Percentiles rank a stretch among this genome's conserved stretches.
Evolutionary conservation across 2,888 invertebrate species (phyloP).

Genomic region (Lasioglossum malachurum): DNA sequence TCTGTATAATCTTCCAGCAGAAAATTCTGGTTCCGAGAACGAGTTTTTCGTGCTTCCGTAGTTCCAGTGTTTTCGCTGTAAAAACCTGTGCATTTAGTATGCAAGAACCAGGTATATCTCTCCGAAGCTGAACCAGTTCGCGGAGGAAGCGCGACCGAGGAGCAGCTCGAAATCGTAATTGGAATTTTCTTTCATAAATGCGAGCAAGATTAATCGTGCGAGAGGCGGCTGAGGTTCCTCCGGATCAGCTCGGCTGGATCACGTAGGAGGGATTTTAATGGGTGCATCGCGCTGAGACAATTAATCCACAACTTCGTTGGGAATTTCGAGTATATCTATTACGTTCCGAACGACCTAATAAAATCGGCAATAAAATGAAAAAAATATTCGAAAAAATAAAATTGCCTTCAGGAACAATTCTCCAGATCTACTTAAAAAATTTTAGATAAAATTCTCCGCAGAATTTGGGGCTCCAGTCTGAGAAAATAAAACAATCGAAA

Average conservation of each 20-base stretch:
- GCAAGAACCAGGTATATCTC: background rate
- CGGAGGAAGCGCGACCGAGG: background rate
- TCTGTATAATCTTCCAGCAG: background rate
- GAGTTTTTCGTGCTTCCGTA: background rate
- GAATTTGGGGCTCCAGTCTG: too few species aligned
- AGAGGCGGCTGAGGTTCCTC: slow-evolving; percentile 14
- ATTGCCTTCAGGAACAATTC: too few species aligned
- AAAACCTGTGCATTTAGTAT: background rate
- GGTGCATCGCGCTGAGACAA: slow-evolving; percentile 51
- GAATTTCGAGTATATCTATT: background rate
- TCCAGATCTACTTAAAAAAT: too few species aligned
- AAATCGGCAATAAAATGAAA: too few species aligned
- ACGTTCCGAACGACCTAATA: too few species aligned
- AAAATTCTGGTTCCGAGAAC: background rate
- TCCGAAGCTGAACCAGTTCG: background rate
- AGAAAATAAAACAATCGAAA: too few species aligned
- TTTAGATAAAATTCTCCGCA: too few species aligned
- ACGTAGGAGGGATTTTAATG: slow-evolving; percentile 40
- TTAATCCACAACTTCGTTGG: slow-evolving; percentile 52
- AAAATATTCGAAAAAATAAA: too few species aligned
- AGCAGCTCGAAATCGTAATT: background rate
- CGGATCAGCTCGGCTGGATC: background rate
- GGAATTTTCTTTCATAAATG: slow-evolving; percentile 2
- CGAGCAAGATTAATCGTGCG: background rate
- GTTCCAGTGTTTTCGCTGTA: background rate